Evolutionary conservation across 2,888 invertebrate species (phyloP).

Genomic region (Ophion ellenae): DNA sequence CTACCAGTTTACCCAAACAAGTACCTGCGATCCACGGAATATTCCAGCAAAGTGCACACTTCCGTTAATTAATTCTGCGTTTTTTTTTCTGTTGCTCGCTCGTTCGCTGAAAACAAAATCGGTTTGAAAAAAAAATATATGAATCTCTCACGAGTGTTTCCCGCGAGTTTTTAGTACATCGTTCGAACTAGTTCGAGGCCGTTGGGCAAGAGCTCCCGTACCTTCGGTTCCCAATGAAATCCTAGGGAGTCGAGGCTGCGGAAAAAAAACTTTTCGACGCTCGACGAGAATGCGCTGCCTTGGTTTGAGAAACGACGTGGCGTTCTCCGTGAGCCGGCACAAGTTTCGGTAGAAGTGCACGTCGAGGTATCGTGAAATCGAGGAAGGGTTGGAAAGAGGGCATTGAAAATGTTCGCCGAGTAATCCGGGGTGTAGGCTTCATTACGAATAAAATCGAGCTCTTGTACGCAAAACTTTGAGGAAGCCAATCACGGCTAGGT

Average conservation of each 20-base stretch:
- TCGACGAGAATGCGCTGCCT: constrained; percentile 30
- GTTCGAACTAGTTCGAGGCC: constrained; percentile 11
- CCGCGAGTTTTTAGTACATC: constrained; percentile 31
- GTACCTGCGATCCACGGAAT: neutral
- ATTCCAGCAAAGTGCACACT: neutral
- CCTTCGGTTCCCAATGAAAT: neutral
- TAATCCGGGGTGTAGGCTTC: constrained; percentile 52
- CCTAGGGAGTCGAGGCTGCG: neutral
- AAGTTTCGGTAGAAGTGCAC: constrained; percentile 6
- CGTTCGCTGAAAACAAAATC: neutral
- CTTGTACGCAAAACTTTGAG: constrained; percentile 53
- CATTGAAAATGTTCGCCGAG: constrained; percentile 39
- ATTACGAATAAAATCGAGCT: constrained; percentile 65
- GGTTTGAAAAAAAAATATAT: neutral
- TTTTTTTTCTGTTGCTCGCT: neutral
- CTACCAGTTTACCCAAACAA: no score
- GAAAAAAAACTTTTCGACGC: constrained; percentile 43
- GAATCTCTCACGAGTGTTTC: neutral
- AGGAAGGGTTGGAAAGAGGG: constrained; percentile 13
- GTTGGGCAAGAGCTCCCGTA: neutral
- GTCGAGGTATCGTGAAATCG: constrained; percentile 30
- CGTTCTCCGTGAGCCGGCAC: constrained; percentile 23
- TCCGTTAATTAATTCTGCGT: neutral
- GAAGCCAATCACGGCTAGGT: constrained; percentile 54
- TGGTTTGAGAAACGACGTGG: constrained; percentile 44